Evolutionary conservation across 2,113 vertebrate species (phyloP).

Genomic region (Morone chrysops): DNA sequence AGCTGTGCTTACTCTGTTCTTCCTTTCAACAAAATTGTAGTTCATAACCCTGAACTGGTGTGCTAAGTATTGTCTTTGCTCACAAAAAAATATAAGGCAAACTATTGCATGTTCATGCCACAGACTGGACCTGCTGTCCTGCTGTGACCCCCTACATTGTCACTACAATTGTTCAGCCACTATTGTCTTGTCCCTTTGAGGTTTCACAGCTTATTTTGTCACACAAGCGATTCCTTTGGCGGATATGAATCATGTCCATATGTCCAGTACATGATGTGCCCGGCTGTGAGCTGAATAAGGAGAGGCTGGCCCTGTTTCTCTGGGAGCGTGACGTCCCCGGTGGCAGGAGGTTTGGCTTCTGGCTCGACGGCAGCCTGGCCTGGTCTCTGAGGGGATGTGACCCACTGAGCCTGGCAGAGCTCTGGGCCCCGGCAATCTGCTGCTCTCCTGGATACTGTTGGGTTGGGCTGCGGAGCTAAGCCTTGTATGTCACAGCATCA

Average conservation of each 20-base stretch:
- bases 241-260: conserved; percentile 75
- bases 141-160: conserved; percentile 2
- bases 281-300: conserved; percentile 54
- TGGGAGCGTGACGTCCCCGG: conserved; percentile 67
- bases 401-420: conserved; percentile 78
- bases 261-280: conserved; percentile 70
- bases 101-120: neutral
- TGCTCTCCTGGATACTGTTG: conserved; percentile 54
- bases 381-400: conserved; percentile 78
- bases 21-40: too few relatives aligned
- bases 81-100: neutral
- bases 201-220: conserved; percentile 28
- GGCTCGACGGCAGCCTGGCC: conserved; percentile 52
- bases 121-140: conserved; percentile 1
- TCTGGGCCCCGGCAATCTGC: conserved; percentile 76
- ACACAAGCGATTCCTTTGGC: conserved; percentile 38
- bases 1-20: too few relatives aligned
- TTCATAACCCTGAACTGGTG: too few relatives aligned
- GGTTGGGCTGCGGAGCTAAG: conserved; percentile 17
- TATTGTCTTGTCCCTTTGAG: conserved; percentile 9
- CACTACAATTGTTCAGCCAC: neutral
- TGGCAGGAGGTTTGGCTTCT: conserved; percentile 66
- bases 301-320: conserved; percentile 50
- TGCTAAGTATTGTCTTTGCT: too few relatives aligned
- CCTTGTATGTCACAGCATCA: conserved; percentile 46